Conservation (phyloP, 2,113 vertebrate genomes). For the Thoracochromis brauschi region DNA sequence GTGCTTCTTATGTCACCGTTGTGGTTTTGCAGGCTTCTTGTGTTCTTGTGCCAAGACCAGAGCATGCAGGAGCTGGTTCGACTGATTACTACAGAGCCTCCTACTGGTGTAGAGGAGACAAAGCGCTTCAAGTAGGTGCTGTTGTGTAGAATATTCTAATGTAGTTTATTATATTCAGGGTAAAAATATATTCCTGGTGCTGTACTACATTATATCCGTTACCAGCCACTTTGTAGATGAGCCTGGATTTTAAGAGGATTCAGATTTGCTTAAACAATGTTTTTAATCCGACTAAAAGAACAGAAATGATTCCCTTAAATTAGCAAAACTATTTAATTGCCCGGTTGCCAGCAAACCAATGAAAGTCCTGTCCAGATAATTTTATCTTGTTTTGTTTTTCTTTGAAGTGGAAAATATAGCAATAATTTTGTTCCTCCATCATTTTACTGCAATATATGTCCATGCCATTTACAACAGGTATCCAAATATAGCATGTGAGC, state of each 20-base stretch:
- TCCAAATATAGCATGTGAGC: slow-evolving; percentile 91
- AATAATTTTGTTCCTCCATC: neutral
- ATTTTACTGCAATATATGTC: neutral
- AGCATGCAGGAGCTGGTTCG: slow-evolving; percentile 90
- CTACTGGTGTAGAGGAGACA: slow-evolving; percentile 88
- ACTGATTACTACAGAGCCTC: slow-evolving; percentile 88
- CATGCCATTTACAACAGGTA: slow-evolving; percentile 67
- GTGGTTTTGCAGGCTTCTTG: slow-evolving; percentile 74
- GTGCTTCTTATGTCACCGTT: neutral
- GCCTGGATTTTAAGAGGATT: neutral
- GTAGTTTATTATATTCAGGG: neutral
- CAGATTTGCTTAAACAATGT: neutral
- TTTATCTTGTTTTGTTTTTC: neutral
- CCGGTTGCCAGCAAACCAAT: neutral
- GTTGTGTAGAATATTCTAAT: slow-evolving; percentile 9
- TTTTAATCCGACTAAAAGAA: neutral
- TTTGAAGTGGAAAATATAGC: neutral
- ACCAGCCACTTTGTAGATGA: neutral
- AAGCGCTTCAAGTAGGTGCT: slow-evolving; percentile 93
- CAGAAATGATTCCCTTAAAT: neutral
- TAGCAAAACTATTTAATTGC: neutral
- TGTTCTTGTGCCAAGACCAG: slow-evolving; percentile 85
- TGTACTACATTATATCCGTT: neutral
- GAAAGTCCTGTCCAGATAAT: neutral
- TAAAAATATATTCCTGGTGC: neutral